A percentile compares a stretch with the other conserved stretches of the same genome.
These are phyloP conservation scores for Gryllus bimaculatus DNA, from an alignment of 1,140 invertebrate species.

Conservation along the genomic window DNA sequence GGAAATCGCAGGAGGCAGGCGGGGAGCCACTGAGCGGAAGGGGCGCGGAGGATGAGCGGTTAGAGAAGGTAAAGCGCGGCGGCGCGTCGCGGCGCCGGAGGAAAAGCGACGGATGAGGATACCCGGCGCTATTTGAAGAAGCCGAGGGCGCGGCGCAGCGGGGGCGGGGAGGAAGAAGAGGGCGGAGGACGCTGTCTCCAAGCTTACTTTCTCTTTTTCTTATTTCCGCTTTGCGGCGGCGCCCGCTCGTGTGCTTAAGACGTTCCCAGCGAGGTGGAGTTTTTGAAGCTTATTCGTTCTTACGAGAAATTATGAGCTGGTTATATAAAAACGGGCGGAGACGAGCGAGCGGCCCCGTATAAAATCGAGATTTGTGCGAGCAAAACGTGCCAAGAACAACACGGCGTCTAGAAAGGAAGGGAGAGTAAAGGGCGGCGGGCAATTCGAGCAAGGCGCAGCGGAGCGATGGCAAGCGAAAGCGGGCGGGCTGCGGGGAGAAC, in stretches of 20 bases:
- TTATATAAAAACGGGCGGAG: neutral
- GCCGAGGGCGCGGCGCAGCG: no score
- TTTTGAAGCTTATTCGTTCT: neutral
- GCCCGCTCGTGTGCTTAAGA: neutral
- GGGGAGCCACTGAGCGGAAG: no score
- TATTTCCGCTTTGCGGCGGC: neutral
- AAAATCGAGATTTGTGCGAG: slow-evolving; percentile 4
- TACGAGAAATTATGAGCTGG: slow-evolving; percentile 4
- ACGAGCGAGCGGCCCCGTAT: neutral
- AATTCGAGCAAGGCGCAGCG: neutral
- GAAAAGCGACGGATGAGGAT: no score
- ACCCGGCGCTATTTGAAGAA: no score
- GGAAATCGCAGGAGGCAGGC: no score
- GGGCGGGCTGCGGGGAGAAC: no score
- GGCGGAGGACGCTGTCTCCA: neutral
- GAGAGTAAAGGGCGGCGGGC: neutral
- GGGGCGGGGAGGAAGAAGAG: no score
- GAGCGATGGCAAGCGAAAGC: no score
- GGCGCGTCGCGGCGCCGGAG: no score
- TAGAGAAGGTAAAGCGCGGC: no score
- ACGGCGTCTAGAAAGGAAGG: neutral
- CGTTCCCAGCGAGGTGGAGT: neutral
- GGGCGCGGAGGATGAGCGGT: no score
- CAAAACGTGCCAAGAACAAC: slow-evolving; percentile 1
- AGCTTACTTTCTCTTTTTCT: neutral